phyloP scores from a whole-genome alignment of 2,888 invertebrate species.

The Drosophila tanythrix region DNA sequence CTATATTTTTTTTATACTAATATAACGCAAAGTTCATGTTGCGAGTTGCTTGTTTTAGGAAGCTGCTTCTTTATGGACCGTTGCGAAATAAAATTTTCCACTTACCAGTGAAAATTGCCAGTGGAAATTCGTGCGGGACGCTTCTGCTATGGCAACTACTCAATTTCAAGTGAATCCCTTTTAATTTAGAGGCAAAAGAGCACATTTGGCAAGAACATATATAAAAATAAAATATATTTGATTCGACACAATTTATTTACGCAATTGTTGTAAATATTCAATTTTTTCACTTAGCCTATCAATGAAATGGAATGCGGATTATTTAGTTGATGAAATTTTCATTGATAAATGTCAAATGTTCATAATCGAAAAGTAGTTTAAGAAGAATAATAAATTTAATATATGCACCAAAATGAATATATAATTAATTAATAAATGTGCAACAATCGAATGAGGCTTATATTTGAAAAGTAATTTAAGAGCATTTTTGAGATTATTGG shows the following conservation, averaged over 20 bases:
- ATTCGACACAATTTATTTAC: not conserved
- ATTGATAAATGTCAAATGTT: not conserved
- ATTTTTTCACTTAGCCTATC: not conserved
- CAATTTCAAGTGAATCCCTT: constrained; percentile 5
- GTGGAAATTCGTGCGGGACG: constrained; percentile 26
- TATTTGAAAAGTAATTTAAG: not conserved
- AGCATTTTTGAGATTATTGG: not conserved
- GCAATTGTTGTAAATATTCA: not conserved
- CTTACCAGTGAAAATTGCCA: constrained; percentile 58
- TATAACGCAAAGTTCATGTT: constrained; percentile 37
- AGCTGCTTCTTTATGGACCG: constrained; percentile 52
- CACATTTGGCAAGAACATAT: not conserved
- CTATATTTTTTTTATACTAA: constrained; percentile 8
- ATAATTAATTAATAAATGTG: not conserved
- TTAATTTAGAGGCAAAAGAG: not conserved
- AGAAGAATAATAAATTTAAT: too few species aligned
- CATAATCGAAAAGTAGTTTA: not conserved
- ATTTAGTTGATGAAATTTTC: not conserved
- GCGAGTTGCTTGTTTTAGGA: constrained; percentile 11
- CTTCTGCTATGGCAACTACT: constrained; percentile 9
- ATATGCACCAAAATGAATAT: too few species aligned
- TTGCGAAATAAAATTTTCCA: constrained; percentile 49
- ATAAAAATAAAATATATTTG: not conserved
- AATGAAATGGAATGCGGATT: not conserved
- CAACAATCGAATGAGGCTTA: not conserved